Conservation (phyloP, 2,113 vertebrate genomes). For the Albula glossodonta region DNA sequence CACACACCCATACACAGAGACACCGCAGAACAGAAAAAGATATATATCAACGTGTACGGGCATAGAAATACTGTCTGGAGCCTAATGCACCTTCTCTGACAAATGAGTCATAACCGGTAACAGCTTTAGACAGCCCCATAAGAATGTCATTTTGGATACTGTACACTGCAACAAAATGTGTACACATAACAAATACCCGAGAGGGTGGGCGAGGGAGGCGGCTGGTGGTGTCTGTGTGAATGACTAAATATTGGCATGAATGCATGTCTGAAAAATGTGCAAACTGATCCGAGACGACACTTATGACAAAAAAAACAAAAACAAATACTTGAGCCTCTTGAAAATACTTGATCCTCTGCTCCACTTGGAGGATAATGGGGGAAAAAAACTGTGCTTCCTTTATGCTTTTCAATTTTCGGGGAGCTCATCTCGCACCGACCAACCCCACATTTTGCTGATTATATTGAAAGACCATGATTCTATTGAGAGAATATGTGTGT, state of each 20-base stretch:
- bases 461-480: neutral
- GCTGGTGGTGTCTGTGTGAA: too few species aligned
- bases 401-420: neutral
- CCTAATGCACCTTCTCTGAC: neutral
- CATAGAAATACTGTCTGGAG: neutral
- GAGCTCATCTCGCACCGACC: neutral
- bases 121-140: neutral
- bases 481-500: neutral
- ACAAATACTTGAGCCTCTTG: neutral
- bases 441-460: neutral
- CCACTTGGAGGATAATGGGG: neutral
- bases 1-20: neutral
- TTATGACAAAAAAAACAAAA: neutral
- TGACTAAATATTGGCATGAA: neutral
- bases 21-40: neutral
- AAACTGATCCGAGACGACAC: neutral
- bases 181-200: neutral
- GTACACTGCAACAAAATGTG: neutral
- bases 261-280: neutral
- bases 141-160: neutral
- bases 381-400: neutral
- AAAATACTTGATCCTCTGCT: neutral
- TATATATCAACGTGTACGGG: neutral
- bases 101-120: neutral
- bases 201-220: too few species aligned